Evolutionary conservation across 2,797 vertebrate species (phyloP), one percentile per base, ranked within the genome.

Genomic region (Erpetoichthys calabaricus): DNA sequence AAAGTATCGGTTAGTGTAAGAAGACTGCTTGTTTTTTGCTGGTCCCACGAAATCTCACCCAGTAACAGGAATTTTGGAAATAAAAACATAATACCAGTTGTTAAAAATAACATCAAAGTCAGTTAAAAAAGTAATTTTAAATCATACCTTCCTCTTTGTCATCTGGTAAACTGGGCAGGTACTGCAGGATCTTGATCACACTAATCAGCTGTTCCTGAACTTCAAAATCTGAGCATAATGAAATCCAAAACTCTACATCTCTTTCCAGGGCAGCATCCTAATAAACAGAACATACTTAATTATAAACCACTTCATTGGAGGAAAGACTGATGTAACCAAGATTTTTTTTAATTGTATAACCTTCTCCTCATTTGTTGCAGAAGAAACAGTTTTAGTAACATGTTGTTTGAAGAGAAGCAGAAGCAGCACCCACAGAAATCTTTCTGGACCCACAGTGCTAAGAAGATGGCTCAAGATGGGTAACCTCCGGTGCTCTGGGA

Each of bases 371-470:
- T n/a, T 75, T 41, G 72, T 62, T 0, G 68, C 64, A 0, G 57
- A 61, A 45, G 74, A 61, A 8, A 73, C 66, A 0, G 81, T 80
- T 68, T 87, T 86, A 3, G 86, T 88, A 63, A 90, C 82, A 0
- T 95, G 89, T 65, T 91, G 90, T 68, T 97, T 89, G 53, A 97
- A 94, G 3, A 95, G 74, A 45, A 98, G 78, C 10, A 84, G 71
- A 58, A 97, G 73, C 0, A 96, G 85, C 62, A 89, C 74, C 94
- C 94, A 99, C 54, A 98, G 91, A 81, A 94, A 97, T 49, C 65
- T 82, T 45, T 81, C 64, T 1, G 89, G 82, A 4, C 90, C 89
- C 4, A 97, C 75, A 0, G 90, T 96, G 5, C 65, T 64, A 8
- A 90, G 63, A 42, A 99, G 85, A 72, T 94, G 89, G 1, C 66